Conservation (phyloP, 2,888 invertebrate genomes). For the Octonoba sinensis region DNA sequence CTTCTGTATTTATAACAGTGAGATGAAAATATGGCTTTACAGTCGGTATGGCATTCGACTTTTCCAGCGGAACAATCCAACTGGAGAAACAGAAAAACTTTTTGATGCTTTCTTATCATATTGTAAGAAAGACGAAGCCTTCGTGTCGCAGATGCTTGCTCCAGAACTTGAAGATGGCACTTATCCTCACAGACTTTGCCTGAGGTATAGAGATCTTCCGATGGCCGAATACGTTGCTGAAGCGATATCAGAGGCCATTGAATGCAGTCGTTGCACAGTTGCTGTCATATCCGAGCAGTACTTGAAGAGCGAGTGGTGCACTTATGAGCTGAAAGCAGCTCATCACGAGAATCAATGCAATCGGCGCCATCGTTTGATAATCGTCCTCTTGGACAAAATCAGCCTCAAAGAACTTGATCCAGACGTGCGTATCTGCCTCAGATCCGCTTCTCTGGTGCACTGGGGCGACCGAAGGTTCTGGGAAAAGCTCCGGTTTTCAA, state of each 20-base stretch:
- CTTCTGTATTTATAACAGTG: conserved; percentile 83
- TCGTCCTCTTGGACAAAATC: conserved; percentile 86
- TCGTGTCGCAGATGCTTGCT: conserved; percentile 86
- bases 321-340: conserved; percentile 89
- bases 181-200: conserved; percentile 85
- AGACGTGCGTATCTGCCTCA: conserved; percentile 87
- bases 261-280: conserved; percentile 86
- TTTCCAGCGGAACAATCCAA: conserved; percentile 80
- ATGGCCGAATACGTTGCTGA: conserved; percentile 81
- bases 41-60: conserved; percentile 84
- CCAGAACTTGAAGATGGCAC: conserved; percentile 81
- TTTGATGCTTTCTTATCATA: conserved; percentile 94
- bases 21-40: conserved; percentile 85
- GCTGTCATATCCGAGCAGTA: conserved; percentile 90
- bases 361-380: conserved; percentile 74
- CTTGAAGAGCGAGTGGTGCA: conserved; percentile 90
- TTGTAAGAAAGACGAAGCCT: conserved; percentile 88
- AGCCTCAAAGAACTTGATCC: conserved; percentile 86
- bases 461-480: conserved; percentile 94
- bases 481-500: conserved; percentile 89
- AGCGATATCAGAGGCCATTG: conserved; percentile 88
- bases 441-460: conserved; percentile 85
- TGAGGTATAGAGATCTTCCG: conserved; percentile 89
- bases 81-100: conserved; percentile 80
- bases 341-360: conserved; percentile 78